phyloP scores from a whole-genome alignment of 1,140 invertebrate genomes.

The Sitophilus oryzae region DNA sequence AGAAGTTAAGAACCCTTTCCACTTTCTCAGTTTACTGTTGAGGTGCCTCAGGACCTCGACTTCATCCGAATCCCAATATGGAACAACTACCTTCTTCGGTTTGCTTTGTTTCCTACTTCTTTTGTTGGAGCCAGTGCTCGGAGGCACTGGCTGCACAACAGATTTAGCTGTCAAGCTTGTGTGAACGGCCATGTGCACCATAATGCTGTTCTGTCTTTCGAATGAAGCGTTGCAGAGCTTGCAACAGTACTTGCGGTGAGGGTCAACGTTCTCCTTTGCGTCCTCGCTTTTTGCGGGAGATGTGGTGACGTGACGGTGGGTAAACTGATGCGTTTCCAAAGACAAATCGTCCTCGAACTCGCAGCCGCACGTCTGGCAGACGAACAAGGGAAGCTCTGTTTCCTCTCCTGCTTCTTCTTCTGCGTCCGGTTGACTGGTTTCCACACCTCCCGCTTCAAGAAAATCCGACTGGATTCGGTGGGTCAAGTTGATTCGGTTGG shows the following conservation, averaged over 20 bases:
- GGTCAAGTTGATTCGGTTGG: conserved; percentile 62
- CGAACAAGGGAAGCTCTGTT: conserved; percentile 43
- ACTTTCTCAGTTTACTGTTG: conserved; percentile 32
- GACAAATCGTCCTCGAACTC: conserved; percentile 50
- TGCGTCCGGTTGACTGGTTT: conserved; percentile 42
- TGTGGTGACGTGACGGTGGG: conserved; percentile 44
- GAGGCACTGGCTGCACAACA: conserved; percentile 21
- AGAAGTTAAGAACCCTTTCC: conserved; percentile 25
- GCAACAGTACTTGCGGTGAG: conserved; percentile 43
- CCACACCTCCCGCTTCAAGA: conserved; percentile 48
- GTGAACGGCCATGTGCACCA: conserved; percentile 48
- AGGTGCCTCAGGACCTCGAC: conserved; percentile 35
- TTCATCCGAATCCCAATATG: conserved; percentile 36
- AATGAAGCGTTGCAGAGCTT: conserved; percentile 44
- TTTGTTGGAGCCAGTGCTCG: conserved; percentile 29
- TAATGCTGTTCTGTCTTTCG: conserved; percentile 45
- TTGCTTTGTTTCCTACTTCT: conserved; percentile 47
- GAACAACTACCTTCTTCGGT: conserved; percentile 46
- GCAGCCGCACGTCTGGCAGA: conserved; percentile 50
- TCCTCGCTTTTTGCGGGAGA: conserved; percentile 44
- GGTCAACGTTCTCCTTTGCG: conserved; percentile 41
- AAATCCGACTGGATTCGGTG: conserved; percentile 59
- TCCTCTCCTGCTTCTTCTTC: conserved; percentile 49
- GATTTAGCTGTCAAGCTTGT: conserved; percentile 35
- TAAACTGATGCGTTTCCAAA: conserved; percentile 45